Evolutionary conservation across 2,797 vertebrate genomes (phyloP).

Genomic region (Chelonia mydas): DNA sequence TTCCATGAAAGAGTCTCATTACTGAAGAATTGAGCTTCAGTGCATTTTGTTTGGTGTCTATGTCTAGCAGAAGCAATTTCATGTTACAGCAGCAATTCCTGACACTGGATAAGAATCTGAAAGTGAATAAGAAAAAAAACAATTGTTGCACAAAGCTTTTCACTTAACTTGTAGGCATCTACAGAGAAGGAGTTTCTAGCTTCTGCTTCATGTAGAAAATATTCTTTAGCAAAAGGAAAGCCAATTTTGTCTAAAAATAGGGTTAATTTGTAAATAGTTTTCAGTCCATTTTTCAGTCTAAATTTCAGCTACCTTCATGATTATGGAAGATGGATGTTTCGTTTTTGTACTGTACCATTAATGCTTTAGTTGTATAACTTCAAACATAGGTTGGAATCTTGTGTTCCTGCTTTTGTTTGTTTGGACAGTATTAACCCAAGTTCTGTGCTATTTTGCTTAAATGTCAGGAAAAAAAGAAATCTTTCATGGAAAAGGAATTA

Average conservation of each 20-base stretch:
- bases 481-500: slow-evolving; percentile 48
- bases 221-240: slow-evolving; percentile 16
- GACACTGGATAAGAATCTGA: not conserved
- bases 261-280: slow-evolving; percentile 53
- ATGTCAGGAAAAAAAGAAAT: slow-evolving; percentile 8
- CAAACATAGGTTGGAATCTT: slow-evolving; percentile 16
- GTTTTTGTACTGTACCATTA: slow-evolving; percentile 53
- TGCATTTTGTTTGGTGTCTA: slow-evolving; percentile 32
- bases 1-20: slow-evolving; percentile 25
- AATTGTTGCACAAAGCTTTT: slow-evolving; percentile 44
- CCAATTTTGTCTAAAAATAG: slow-evolving; percentile 62
- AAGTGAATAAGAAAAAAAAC: slow-evolving; percentile 51
- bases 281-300: slow-evolving; percentile 7
- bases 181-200: slow-evolving; percentile 18
- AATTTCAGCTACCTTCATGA: slow-evolving; percentile 56
- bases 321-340: slow-evolving; percentile 23
- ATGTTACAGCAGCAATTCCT: slow-evolving; percentile 25
- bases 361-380: slow-evolving; percentile 1
- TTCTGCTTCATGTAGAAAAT: slow-evolving; percentile 62
- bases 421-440: slow-evolving; percentile 32
- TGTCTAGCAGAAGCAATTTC: not conserved
- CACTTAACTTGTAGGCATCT: slow-evolving; percentile 47
- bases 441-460: not conserved
- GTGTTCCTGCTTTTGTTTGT: slow-evolving; percentile 51
- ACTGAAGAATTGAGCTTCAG: slow-evolving; percentile 10